Percentiles rank a stretch among this genome's conserved stretches.
Evolutionary conservation across 2,888 invertebrate species (phyloP).

Genomic region (Neuroscelio doddi): DNA sequence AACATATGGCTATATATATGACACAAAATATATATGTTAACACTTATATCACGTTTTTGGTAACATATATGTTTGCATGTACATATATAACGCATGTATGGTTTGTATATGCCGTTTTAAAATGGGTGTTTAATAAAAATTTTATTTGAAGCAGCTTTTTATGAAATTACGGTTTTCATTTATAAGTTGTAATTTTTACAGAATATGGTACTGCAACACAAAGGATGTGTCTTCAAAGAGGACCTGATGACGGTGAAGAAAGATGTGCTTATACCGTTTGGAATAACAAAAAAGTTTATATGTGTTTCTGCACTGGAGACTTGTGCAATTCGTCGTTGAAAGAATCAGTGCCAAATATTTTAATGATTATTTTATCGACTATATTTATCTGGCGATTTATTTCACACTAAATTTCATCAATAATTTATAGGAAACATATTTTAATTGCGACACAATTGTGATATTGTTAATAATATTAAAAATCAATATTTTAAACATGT

Average conservation of each 20-base stretch:
- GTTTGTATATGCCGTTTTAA: too few species aligned
- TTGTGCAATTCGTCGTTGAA: conserved; percentile 80
- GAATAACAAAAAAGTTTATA: conserved; percentile 87
- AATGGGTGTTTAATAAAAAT: background rate
- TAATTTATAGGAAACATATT: too few species aligned
- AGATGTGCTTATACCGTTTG: conserved; percentile 90
- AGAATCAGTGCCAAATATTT: conserved; percentile 21
- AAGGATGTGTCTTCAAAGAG: conserved; percentile 88
- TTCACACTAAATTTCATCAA: conserved; percentile 29
- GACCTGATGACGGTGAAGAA: conserved; percentile 91
- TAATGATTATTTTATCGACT: conserved; percentile 41
- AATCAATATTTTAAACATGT: too few species aligned
- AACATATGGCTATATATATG: too few species aligned
- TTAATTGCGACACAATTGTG: too few species aligned
- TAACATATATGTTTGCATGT: too few species aligned
- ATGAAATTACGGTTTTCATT: too few species aligned
- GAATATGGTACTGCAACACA: conserved; percentile 92
- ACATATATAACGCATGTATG: too few species aligned
- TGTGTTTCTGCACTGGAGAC: conserved; percentile 94
- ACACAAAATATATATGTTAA: too few species aligned
- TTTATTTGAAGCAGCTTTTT: too few species aligned
- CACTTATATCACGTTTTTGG: too few species aligned
- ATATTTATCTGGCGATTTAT: conserved; percentile 48
- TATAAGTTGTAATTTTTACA: conserved; percentile 68
- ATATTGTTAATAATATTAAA: too few species aligned